Percentiles rank a stretch among this genome's conserved stretches.
phyloP scores from a whole-genome alignment of 2,113 vertebrate genomes.

The Meleagris gallopavo region DNA sequence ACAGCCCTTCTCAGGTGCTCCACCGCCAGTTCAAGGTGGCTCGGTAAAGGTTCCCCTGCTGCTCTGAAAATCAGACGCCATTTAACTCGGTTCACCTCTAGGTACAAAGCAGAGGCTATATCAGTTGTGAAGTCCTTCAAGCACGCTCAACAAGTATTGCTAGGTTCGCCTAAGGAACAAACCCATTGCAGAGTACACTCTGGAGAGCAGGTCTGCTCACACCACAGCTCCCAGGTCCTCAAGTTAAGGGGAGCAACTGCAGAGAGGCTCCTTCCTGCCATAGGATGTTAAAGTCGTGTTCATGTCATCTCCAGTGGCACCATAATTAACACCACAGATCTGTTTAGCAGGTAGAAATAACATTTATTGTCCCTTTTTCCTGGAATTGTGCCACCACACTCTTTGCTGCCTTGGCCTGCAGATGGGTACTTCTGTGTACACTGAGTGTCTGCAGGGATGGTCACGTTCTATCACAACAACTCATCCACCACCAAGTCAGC shows the following conservation, averaged over 20 bases:
- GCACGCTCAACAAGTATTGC: background rate
- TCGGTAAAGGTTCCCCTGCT: no score
- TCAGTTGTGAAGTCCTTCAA: background rate
- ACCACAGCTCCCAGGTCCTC: background rate
- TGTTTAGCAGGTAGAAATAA: background rate
- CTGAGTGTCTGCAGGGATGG: background rate
- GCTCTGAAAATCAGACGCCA: background rate
- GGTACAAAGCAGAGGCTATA: background rate
- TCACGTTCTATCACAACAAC: accelerated
- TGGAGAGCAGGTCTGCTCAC: background rate
- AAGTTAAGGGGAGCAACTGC: background rate
- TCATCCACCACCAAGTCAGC: background rate
- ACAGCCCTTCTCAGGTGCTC: no score
- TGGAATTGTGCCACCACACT: no score
- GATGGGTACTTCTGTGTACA: accelerated
- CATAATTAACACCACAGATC: background rate
- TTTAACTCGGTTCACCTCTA: background rate
- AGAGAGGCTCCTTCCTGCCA: background rate
- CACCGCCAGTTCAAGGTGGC: no score
- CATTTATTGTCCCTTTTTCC: background rate
- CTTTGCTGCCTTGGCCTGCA: background rate
- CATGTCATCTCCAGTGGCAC: background rate
- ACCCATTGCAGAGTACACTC: accelerated
- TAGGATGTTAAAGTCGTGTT: background rate
- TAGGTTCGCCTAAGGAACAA: background rate